Base-by-base conservation (phyloP, 2,797 vertebrate genomes). In the Diceros bicornis region DNA sequence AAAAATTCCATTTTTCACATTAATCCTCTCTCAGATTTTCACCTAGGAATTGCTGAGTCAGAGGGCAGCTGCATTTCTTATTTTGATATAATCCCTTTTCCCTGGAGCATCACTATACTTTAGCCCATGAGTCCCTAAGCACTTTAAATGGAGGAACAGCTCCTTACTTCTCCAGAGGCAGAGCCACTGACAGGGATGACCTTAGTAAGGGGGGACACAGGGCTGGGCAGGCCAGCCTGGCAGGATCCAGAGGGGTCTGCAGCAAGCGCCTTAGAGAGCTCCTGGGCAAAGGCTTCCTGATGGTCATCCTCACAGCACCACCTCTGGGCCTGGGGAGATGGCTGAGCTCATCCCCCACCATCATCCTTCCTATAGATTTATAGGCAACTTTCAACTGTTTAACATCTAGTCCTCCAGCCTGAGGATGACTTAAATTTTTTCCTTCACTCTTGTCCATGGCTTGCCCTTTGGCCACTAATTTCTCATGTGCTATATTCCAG, bases 381-480 rank as follows among this genome's bases (percentile, higher is more conserved):
- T 2, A 59, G 23, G 32, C 21, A 74, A 12, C 16, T 69, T 62
- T 57, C 93, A 74, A 37, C 20, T 82, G 21, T 52, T 37, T n/a
- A 89, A 4, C 6, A 77, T 57, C 34, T 87, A 64, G 16, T 87
- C 34, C 29, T 74, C 16, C 23, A 61, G 41, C 6, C 25, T 18
- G 32, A 61, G n/a, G 50, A 57, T 37, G 12, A 82, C 77, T 89
- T 78, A 69, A 1, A 2, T 57, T 71, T 75, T 95, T 68, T 25
- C 2, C 47, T 91, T 87, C 0, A 0, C 62, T 84, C 52, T 90
- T 92, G 82, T 41, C 61, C n/a, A 87, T 7, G 50, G 52, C 72
- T 92, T 87, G 50, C 21, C 62, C 55, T 90, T 92, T 81, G 68
- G 13, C 34, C 72, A 57, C 44, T 75, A 75, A 79, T 92, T 89